Conservation (phyloP, 2,888 invertebrate species). For the Holacanthella duospinosa region DNA sequence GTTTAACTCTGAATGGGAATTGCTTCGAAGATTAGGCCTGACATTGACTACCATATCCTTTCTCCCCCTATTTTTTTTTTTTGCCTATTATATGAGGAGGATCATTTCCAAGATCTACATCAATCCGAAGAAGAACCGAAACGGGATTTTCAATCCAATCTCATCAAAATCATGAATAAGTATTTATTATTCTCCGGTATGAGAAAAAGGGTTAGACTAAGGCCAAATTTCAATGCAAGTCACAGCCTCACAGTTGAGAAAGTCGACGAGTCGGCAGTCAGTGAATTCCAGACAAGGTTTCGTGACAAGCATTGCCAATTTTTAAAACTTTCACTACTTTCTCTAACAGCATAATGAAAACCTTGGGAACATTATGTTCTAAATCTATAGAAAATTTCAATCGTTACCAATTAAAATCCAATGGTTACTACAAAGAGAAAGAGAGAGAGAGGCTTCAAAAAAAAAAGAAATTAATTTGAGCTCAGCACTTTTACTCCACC, state of each 20-base stretch:
- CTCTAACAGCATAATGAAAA: too few relatives aligned
- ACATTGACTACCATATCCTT: background rate
- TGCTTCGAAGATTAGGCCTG: background rate
- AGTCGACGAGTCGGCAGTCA: background rate
- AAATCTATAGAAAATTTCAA: too few relatives aligned
- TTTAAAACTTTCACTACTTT: too few relatives aligned
- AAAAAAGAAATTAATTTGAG: too few relatives aligned
- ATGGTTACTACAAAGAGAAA: too few relatives aligned
- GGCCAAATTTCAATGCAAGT: background rate
- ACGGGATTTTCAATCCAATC: conserved; percentile 1
- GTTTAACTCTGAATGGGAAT: background rate
- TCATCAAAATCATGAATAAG: conserved; percentile 1
- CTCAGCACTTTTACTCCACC: too few relatives aligned
- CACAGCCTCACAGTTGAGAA: background rate
- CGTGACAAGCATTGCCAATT: background rate
- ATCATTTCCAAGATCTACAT: background rate
- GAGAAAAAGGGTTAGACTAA: background rate
- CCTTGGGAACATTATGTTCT: too few relatives aligned
- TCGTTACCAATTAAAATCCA: too few relatives aligned
- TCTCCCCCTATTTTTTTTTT: background rate
- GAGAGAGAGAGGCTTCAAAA: too few relatives aligned
- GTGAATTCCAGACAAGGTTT: background rate
- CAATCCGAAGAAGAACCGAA: background rate
- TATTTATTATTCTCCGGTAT: background rate
- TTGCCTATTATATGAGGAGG: too few relatives aligned